Base-by-base conservation (phyloP, 2,888 invertebrate species). In the Lepidonotus clava region DNA sequence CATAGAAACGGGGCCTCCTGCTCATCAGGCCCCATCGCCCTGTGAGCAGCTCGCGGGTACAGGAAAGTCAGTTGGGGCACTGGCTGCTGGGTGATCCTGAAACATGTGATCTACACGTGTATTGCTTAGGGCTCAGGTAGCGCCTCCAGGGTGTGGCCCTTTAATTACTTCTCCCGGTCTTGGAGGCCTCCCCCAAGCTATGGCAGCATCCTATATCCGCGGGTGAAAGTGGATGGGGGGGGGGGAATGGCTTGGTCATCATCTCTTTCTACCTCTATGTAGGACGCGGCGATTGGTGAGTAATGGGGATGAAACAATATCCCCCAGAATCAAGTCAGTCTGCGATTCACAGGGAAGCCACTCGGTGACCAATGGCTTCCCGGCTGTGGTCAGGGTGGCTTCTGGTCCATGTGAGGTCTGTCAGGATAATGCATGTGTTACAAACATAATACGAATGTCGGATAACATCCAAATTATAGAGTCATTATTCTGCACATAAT, bases 1-100 rank as follows among this genome's bases (percentile, higher is more conserved):
- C 61, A 61, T 61, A 61, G 61, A 61, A 61, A 61, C 61, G 61
- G 24, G 61, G 53, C 53, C 18, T 53, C 53, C 53, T 53, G 61
- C 24, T 61, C 61, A 61, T 61, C 61, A 61, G 61, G 18, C 46
- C 46, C 46, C 6, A 18, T 46, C 8, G n/a, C n/a, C n/a, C n/a
- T 11, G 46, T 46, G 46, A 61, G 61, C 28, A 61, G 28, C 28
- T 28, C 61, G 28, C 28, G 24, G 61, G 24, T 61, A 28, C 28
- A 61, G 61, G 61, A 5, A 28, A 28, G 61, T 24, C n/a, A 11
- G 1, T 11, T 18, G 61, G 61, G 28, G 24, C 1, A 32, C 28
- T 24, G 61, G 24, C 61, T 11, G 46, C 46, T 46, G 18, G 46
- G 46, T 6, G 8, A 46, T 46, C 6, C 46, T 46, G 11, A 11